Percentiles rank a stretch among this genome's conserved stretches.
These are phyloP conservation scores for Sturnira hondurensis DNA, from an alignment of 2,113 vertebrate genomes.

Conservation along the genomic window DNA sequence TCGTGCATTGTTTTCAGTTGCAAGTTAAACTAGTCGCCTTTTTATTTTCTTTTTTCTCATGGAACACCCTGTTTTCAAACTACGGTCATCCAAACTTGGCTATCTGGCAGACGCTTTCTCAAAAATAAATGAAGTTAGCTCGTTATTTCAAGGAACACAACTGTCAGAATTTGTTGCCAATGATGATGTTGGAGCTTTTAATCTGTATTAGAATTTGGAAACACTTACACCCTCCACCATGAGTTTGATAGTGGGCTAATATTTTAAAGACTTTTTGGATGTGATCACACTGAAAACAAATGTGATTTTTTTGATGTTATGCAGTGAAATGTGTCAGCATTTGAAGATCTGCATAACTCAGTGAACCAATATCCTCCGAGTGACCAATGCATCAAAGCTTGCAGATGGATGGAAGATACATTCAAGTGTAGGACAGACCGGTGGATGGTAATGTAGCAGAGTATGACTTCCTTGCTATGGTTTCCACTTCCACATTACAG, in stretches of 20 bases:
- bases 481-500: too few relatives aligned
- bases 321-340: not conserved
- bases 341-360: too few relatives aligned
- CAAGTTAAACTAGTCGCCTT: not conserved
- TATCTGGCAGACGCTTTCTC: not conserved
- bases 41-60: not conserved
- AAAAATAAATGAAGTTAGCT: not conserved
- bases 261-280: not conserved
- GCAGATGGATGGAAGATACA: not conserved
- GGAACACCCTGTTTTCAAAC: not conserved
- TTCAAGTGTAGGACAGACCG: not conserved
- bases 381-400: not conserved
- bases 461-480: not conserved
- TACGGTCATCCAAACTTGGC: not conserved
- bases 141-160: slow-evolving; percentile 3
- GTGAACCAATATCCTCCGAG: too few relatives aligned
- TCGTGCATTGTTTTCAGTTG: not conserved
- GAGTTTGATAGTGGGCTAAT: not conserved
- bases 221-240: not conserved
- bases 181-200: slow-evolving; percentile 16
- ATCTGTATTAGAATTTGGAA: slow-evolving; percentile 3
- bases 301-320: not conserved
- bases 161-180: not conserved
- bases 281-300: not conserved
- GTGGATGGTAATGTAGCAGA: not conserved